These are phyloP conservation scores for Anseranas semipalmata DNA, from an alignment of 2,113 vertebrate species.

Conservation along the genomic window DNA sequence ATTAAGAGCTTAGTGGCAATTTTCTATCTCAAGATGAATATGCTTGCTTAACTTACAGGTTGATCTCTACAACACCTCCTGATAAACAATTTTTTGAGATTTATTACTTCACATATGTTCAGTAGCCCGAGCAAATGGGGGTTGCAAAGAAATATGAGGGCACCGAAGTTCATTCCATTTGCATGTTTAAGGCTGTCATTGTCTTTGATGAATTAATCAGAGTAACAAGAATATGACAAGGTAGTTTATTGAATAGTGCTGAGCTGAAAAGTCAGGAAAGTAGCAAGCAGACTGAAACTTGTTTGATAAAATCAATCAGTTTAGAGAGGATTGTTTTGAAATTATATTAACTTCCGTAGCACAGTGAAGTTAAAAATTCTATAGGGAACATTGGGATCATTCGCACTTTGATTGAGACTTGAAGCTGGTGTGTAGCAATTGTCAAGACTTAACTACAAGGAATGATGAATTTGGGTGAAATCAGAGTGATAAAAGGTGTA, in stretches of 20 bases:
- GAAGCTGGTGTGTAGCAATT: not conserved
- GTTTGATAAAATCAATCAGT: constrained; percentile 28
- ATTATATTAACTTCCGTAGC: not conserved
- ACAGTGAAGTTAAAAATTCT: not conserved
- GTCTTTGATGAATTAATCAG: constrained; percentile 62
- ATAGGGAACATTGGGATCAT: not conserved
- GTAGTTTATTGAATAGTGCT: constrained; percentile 32
- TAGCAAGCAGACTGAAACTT: not conserved
- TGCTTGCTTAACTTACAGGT: constrained; percentile 6
- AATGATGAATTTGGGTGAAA: not conserved
- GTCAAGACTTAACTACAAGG: not conserved
- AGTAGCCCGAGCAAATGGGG: constrained; percentile 22
- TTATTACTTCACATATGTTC: constrained; percentile 52
- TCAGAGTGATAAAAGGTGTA: not conserved
- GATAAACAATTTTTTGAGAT: constrained; percentile 47
- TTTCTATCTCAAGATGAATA: constrained; percentile 21
- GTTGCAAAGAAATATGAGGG: constrained; percentile 34
- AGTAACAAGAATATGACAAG: constrained; percentile 39
- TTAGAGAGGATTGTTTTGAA: not conserved
- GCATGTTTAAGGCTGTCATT: constrained; percentile 33
- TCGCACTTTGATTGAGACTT: not conserved
- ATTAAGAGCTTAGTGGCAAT: not conserved
- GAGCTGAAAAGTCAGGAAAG: constrained; percentile 27
- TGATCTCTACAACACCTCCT: constrained; percentile 5
- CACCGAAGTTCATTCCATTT: constrained; percentile 17